Base-by-base conservation (phyloP, 1,140 invertebrate species). In the Bradynema listronoti region DNA sequence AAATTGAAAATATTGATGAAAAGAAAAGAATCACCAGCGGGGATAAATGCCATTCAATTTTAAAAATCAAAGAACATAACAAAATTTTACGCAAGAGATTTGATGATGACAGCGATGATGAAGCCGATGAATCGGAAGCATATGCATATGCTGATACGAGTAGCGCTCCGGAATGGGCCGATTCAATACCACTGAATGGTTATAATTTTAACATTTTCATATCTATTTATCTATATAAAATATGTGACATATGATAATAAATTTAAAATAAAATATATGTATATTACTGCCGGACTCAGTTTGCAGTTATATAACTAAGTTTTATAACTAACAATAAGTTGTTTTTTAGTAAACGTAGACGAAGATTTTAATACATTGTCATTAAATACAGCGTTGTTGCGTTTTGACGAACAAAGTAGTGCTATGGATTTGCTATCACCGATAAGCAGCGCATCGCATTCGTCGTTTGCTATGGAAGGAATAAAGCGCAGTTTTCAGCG, bases 281-380 rank as follows among this genome's bases (percentile, higher is more conserved):
- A 42, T 16, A 4, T 16, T 25, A 16, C 2, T 25, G 24, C n/a
- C 30, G 24, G 16, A 51, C 29, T 11, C 16, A 24, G 22, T 16
- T 27, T 19, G 25, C 53, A 52, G 9, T 51, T 4, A 58, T 58
- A 32, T n/a, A 9, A 7, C 19, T 58, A 57, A 36, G 32, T 16
- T 29, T 5, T 11, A 9, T 22, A 11, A 57, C 19, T n/a, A 11
- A 54, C 32, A 19, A 50, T n/a, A 16, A 14, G 27, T 33, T 14
- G 7, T 29, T 32, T 41, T 65, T 60, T 39, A 66, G 63, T 24
- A 3, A 61, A 54, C 29, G 19, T 70, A n/a, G 56, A 66, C 24
- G 65, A 69, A 14, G 64, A 69, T 42, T 66, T 66, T 22, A 50
- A 57, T 19, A 22, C 22, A 32, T 24, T 66, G 29, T 65, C 52